Conservation (phyloP, 1,140 invertebrate species). For the Ceratosolen fusciceps region DNA sequence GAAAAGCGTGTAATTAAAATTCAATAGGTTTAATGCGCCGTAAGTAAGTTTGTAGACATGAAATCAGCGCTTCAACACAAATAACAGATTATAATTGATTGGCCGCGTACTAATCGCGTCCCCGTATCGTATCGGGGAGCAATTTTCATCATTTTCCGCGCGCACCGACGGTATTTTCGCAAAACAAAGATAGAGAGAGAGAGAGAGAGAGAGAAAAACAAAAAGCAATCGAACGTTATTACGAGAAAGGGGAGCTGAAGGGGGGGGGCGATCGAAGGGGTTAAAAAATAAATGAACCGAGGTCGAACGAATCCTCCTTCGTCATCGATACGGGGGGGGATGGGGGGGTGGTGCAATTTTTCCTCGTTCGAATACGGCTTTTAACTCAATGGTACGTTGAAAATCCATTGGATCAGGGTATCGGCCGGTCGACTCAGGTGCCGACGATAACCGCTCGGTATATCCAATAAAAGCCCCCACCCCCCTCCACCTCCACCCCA, state of each 20-base stretch:
- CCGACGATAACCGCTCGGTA: slow-evolving; percentile 24
- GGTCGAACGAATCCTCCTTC: neutral
- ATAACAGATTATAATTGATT: too few species aligned
- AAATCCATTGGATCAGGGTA: slow-evolving; percentile 5
- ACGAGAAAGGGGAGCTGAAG: neutral
- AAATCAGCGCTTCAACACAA: too few species aligned
- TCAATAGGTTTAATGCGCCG: too few species aligned
- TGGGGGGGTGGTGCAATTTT: too few species aligned
- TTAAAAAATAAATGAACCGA: slow-evolving; percentile 27
- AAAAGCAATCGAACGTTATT: neutral
- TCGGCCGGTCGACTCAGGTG: neutral
- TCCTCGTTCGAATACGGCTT: neutral
- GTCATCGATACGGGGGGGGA: neutral
- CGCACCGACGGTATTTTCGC: too few species aligned
- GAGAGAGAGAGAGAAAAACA: neutral
- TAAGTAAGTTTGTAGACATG: too few species aligned
- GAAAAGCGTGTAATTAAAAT: too few species aligned
- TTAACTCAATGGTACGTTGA: neutral
- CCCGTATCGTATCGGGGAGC: too few species aligned
- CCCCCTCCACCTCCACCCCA: too few species aligned
- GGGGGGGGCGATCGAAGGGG: neutral
- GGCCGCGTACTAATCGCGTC: too few species aligned
- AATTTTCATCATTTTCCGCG: too few species aligned
- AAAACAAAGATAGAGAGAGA: too few species aligned
- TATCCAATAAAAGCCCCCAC: slow-evolving; percentile 10